Evolutionary conservation across 2,113 vertebrate genomes (phyloP).

Genomic region (Malaclemys terrapin): DNA sequence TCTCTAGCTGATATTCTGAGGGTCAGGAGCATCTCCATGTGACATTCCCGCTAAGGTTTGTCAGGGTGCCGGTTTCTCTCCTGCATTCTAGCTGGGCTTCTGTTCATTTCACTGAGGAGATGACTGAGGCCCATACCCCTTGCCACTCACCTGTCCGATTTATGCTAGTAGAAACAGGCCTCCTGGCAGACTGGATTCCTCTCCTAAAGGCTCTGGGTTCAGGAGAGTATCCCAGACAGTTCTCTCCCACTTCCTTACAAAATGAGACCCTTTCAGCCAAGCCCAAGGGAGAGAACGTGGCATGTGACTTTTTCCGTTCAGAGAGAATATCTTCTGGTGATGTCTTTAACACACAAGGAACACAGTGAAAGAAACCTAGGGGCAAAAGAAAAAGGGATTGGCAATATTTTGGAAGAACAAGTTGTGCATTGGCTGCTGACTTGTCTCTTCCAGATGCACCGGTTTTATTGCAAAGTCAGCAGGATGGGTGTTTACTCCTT

Average conservation of each 20-base stretch:
- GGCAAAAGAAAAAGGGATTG: constrained; percentile 36
- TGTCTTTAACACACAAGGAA: constrained; percentile 22
- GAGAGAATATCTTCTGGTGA: not conserved
- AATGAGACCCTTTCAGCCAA: rapidly evolving
- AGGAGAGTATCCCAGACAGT: rapidly evolving
- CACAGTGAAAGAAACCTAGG: constrained; percentile 6
- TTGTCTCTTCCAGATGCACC: constrained; percentile 46
- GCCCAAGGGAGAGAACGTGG: not conserved
- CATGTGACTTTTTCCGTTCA: rapidly evolving
- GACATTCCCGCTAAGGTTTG: not conserved
- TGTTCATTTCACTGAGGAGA: not conserved
- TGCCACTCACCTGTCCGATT: not conserved
- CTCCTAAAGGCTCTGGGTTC: not conserved
- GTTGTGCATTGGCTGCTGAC: constrained; percentile 59
- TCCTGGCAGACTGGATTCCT: not conserved
- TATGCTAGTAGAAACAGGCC: not conserved
- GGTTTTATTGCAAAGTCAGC: constrained; percentile 56
- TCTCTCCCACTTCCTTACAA: not conserved
- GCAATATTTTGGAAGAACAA: constrained; percentile 35
- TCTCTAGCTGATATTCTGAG: not conserved
- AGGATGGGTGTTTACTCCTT: constrained; percentile 36
- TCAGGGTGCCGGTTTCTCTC: not conserved
- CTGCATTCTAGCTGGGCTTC: not conserved
- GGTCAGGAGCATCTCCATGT: not conserved
- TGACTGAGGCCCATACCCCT: not conserved